Evolutionary conservation across 2,113 vertebrate genomes (phyloP).

Genomic region (Salvelinus alpinus): DNA sequence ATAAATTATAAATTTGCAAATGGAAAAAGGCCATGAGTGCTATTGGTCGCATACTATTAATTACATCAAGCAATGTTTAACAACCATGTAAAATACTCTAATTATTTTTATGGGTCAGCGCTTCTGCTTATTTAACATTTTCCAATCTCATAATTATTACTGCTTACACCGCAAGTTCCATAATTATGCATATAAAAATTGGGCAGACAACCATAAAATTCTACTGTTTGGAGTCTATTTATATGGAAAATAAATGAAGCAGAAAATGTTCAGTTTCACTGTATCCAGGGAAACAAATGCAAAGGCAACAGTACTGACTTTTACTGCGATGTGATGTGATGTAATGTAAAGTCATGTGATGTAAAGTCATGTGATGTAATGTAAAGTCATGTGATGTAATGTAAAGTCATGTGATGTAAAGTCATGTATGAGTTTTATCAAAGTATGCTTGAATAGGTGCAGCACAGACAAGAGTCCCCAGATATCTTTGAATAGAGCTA

Average conservation of each 20-base stretch:
- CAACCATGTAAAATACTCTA: conserved; percentile 14
- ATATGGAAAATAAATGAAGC: conserved; percentile 36
- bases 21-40: background rate
- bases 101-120: conserved; percentile 11
- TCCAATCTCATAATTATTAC: conserved; percentile 24
- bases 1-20: background rate
- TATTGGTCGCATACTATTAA: conserved; percentile 9
- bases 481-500: background rate
- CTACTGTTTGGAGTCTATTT: conserved; percentile 19
- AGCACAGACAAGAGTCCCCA: background rate
- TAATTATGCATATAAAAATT: conserved; percentile 15
- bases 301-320: background rate
- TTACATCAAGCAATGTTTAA: conserved; percentile 23
- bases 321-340: background rate
- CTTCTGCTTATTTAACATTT: conserved; percentile 26
- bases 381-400: too few relatives aligned
- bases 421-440: too few relatives aligned
- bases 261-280: conserved; percentile 23
- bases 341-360: background rate
- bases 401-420: too few relatives aligned
- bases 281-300: background rate
- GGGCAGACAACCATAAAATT: conserved; percentile 18
- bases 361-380: too few relatives aligned
- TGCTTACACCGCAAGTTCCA: conserved; percentile 2
- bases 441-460: too few relatives aligned